Conservation (phyloP, 1,140 invertebrate species). For the Drosophila sulfurigaster region DNA sequence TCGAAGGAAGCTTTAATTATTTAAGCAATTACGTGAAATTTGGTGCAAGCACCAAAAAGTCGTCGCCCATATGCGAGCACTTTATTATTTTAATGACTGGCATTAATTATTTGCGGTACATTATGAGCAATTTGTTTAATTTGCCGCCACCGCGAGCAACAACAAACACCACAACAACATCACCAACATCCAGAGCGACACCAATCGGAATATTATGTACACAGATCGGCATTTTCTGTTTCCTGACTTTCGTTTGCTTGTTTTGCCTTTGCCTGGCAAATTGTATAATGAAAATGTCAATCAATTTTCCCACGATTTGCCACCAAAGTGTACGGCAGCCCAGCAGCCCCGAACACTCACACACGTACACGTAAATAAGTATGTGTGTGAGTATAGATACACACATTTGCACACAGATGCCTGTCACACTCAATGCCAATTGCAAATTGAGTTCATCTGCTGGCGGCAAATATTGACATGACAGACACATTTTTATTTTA, state of each 20-base stretch:
- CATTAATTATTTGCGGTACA: conserved; percentile 79
- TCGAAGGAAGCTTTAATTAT: conserved; percentile 66
- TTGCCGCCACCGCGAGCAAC: conserved; percentile 25
- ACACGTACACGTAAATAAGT: conserved; percentile 13
- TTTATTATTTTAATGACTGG: conserved; percentile 79
- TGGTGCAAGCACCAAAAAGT: conserved; percentile 25
- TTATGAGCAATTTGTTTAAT: conserved; percentile 76
- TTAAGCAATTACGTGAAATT: conserved; percentile 67
- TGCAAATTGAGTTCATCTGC: conserved; percentile 83
- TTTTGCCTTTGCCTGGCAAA: conserved; percentile 75
- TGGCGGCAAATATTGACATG: conserved; percentile 83
- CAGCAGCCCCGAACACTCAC: conserved; percentile 42
- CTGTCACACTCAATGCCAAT: conserved; percentile 78
- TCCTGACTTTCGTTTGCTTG: conserved; percentile 47
- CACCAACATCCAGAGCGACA: conserved; percentile 16
- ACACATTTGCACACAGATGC: conserved; percentile 24
- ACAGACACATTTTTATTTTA: conserved; percentile 83
- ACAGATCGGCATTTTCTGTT: conserved; percentile 35
- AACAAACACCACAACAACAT: conserved; percentile 18
- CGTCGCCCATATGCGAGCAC: conserved; percentile 59
- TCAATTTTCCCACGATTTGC: conserved; percentile 82
- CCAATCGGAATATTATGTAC: conserved; percentile 47
- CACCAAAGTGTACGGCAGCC: conserved; percentile 54
- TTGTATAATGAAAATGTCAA: conserved; percentile 84
- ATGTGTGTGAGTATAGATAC: not conserved